These are phyloP conservation scores for Melipona beecheii DNA, from an alignment of 2,888 invertebrate genomes.

Conservation along the genomic window DNA sequence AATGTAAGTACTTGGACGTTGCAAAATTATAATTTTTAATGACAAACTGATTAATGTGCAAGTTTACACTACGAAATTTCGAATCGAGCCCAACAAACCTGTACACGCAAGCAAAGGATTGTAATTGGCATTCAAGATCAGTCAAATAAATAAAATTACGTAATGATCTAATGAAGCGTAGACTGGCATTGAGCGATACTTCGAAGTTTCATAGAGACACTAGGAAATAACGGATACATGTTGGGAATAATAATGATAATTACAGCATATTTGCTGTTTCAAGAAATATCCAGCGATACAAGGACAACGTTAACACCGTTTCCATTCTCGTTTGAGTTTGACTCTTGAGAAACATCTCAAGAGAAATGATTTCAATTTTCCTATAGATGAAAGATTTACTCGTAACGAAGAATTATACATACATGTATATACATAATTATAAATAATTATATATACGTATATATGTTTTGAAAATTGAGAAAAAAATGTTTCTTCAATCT, in stretches of 20 bases:
- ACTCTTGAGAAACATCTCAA: not conserved
- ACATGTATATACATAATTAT: too few relatives aligned
- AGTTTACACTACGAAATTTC: not conserved
- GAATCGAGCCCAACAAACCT: slow-evolving; percentile 3
- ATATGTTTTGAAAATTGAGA: not conserved
- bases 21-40: not conserved
- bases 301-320: not conserved
- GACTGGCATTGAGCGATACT: slow-evolving; percentile 42
- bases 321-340: not conserved
- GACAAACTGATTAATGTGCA: slow-evolving; percentile 7
- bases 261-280: slow-evolving; percentile 2
- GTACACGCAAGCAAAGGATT: not conserved
- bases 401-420: too few relatives aligned
- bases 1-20: not conserved
- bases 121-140: slow-evolving; percentile 31
- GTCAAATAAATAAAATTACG: not conserved
- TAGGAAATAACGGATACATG: slow-evolving; percentile 16
- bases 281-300: not conserved
- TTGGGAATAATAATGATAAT: slow-evolving; percentile 25
- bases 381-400: not conserved
- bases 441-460: too few relatives aligned
- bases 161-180: slow-evolving; percentile 6
- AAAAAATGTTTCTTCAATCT: not conserved
- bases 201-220: slow-evolving; percentile 20
- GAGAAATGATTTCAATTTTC: not conserved